These are phyloP conservation scores for Apodemus speciosus DNA, from an alignment of 2,113 vertebrate species.

Conservation along the genomic window DNA sequence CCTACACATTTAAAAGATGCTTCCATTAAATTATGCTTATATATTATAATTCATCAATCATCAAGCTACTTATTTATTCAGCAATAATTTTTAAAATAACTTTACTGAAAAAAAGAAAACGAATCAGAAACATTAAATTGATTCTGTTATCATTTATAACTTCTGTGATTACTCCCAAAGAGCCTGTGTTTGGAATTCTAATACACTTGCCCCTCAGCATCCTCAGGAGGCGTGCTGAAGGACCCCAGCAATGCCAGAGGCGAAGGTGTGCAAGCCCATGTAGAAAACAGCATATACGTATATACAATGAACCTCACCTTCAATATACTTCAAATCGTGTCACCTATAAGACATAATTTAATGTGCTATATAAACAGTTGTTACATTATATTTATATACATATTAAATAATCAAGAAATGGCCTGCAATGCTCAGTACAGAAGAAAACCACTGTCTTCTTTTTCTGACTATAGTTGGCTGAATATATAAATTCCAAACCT, in stretches of 20 bases:
- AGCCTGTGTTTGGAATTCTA: conserved; percentile 16
- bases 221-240: background rate
- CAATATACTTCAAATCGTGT: background rate
- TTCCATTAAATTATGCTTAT: conserved; percentile 30
- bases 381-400: background rate
- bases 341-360: background rate
- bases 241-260: background rate
- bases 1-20: background rate
- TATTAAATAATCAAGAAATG: background rate
- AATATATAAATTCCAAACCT: background rate
- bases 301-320: background rate
- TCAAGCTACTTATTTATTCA: conserved; percentile 42
- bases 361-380: background rate
- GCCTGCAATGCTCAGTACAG: background rate
- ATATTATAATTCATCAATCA: conserved; percentile 47
- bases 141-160: conserved; percentile 49
- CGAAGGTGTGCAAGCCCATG: background rate
- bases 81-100: conserved; percentile 29
- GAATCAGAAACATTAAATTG: background rate
- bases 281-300: background rate
- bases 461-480: background rate
- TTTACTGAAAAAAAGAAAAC: background rate
- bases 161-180: background rate
- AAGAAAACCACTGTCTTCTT: background rate
- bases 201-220: background rate